Conservation (phyloP, 1,140 invertebrate genomes). For the Cotesia vestalis region DNA sequence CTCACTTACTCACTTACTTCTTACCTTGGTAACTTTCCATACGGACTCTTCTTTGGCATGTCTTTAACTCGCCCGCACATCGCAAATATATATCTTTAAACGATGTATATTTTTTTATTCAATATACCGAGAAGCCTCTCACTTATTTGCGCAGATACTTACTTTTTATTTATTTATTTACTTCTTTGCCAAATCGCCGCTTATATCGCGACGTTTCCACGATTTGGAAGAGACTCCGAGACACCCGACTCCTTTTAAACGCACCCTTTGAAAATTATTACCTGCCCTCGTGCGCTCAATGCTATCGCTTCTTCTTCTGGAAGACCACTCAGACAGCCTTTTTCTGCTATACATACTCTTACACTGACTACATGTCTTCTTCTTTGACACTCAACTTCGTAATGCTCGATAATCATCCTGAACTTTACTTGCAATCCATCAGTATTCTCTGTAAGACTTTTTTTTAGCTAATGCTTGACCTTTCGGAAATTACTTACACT, state of each 20-base stretch:
- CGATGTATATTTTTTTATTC: conserved; percentile 13
- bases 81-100: conserved; percentile 29
- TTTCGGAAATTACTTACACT: too few relatives aligned
- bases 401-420: too few relatives aligned
- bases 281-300: conserved; percentile 34
- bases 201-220: conserved; percentile 43
- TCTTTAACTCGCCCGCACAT: conserved; percentile 25
- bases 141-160: neutral
- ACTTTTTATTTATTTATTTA: neutral
- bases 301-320: conserved; percentile 27
- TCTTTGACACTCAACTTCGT: too few relatives aligned
- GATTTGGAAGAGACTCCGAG: conserved; percentile 35
- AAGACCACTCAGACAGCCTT: neutral
- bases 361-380: too few relatives aligned
- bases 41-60: conserved; percentile 30
- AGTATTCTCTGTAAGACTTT: too few relatives aligned
- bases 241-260: conserved; percentile 40
- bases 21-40: conserved; percentile 5
- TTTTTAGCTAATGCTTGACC: too few relatives aligned
- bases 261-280: conserved; percentile 39
- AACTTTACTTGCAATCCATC: too few relatives aligned
- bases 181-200: conserved; percentile 38
- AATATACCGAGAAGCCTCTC: conserved; percentile 1
- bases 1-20: conserved; percentile 6
- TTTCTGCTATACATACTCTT: neutral